Evolutionary conservation across 2,797 vertebrate genomes (phyloP).

Genomic region (Peromyscus attwateri): DNA sequence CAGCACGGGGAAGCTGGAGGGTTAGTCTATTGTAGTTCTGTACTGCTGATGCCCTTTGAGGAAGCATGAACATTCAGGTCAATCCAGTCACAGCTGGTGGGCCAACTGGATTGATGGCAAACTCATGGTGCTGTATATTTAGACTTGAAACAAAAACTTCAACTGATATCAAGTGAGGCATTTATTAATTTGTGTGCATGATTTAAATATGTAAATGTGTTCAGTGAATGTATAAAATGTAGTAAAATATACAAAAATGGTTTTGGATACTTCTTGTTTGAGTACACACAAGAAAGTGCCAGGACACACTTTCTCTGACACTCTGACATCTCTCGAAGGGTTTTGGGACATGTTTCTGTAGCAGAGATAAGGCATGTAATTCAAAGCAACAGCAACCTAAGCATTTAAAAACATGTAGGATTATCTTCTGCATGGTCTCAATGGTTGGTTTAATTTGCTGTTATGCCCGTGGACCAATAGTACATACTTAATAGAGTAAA

Average conservation of each 20-base stretch:
- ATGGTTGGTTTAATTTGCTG: not conserved
- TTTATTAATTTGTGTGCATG: not conserved
- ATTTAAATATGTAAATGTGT: not conserved
- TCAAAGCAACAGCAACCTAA: not conserved
- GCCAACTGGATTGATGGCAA: not conserved
- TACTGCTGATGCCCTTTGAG: not conserved
- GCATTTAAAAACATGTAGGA: not conserved
- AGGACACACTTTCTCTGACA: not conserved
- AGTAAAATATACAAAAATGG: not conserved
- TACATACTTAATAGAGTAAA: not conserved
- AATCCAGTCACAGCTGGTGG: not conserved
- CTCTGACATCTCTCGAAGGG: not conserved
- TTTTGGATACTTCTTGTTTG: not conserved
- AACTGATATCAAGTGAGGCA: slow-evolving; percentile 7
- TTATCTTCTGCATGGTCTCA: not conserved
- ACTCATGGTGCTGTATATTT: not conserved
- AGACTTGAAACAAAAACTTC: not conserved
- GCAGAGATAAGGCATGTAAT: not conserved
- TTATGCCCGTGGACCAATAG: not conserved
- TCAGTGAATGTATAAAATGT: not conserved
- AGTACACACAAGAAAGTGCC: not conserved
- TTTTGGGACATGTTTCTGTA: not conserved
- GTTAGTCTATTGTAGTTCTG: not conserved
- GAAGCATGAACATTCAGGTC: not conserved
- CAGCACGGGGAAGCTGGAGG: not conserved